phyloP scores from a whole-genome alignment of 2,113 vertebrate genomes.

The Hippoglossus stenolepis region DNA sequence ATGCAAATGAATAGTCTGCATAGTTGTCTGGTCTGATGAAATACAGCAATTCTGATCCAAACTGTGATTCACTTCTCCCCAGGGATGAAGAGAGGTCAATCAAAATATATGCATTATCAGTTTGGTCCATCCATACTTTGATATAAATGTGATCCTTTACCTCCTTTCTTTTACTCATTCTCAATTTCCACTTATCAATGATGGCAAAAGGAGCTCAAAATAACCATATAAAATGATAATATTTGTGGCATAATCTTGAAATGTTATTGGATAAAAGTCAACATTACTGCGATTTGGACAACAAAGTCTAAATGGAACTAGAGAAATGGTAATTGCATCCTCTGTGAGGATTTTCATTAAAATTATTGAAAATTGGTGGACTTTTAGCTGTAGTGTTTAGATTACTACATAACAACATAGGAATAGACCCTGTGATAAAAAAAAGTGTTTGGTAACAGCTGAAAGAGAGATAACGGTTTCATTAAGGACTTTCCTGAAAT shows the following conservation, averaged over 20 bases:
- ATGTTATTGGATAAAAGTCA: not conserved
- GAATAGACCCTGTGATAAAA: not conserved
- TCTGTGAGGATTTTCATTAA: not conserved
- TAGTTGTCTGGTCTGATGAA: no score
- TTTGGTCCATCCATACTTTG: not conserved
- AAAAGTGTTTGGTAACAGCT: not conserved
- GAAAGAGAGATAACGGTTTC: constrained; percentile 6
- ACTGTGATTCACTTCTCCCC: not conserved
- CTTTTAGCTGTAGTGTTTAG: not conserved
- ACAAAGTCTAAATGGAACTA: not conserved
- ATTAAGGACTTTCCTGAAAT: no score
- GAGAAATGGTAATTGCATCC: not conserved
- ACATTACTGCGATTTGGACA: not conserved
- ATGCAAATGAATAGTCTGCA: no score
- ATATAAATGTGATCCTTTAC: not conserved
- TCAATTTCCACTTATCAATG: not conserved
- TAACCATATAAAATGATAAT: no score
- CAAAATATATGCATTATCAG: not conserved
- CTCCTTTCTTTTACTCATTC: not conserved
- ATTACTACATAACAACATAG: not conserved
- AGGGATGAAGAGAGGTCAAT: not conserved
- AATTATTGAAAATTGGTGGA: not conserved
- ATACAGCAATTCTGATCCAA: not conserved
- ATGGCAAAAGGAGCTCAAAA: not conserved
- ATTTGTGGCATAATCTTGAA: not conserved